phyloP scores from a whole-genome alignment of 2,888 invertebrate species.

The Tenthredo amoena region DNA sequence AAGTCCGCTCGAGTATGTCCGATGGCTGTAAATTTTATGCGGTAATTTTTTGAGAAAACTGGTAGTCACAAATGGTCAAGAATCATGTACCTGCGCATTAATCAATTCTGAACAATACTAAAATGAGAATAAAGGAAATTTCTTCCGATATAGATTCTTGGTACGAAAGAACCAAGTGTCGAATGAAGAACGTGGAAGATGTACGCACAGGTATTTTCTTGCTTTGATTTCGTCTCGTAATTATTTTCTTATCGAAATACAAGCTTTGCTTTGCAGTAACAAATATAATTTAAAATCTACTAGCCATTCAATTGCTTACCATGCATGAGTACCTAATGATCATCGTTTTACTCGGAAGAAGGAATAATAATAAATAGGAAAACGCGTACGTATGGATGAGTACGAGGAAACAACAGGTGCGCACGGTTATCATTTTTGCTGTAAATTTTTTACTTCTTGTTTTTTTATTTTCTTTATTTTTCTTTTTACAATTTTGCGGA shows the following conservation, averaged over 20 bases:
- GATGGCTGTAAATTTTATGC: neutral
- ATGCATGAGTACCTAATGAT: neutral
- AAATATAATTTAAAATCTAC: slow-evolving; percentile 4
- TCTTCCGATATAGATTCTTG: neutral
- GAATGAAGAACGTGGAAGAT: neutral
- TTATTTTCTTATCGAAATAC: slow-evolving; percentile 5
- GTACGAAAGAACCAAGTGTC: no score
- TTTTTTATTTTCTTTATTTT: neutral
- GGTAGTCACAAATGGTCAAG: neutral
- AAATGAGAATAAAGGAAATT: neutral
- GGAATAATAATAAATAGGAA: neutral
- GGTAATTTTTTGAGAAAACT: neutral
- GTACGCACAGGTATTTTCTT: neutral
- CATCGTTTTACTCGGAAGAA: neutral
- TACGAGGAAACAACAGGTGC: neutral
- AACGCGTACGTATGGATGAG: neutral
- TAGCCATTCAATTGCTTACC: neutral
- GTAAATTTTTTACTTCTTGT: neutral
- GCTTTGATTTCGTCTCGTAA: neutral
- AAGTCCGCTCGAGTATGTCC: neutral
- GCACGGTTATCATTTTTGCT: neutral
- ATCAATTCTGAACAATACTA: neutral
- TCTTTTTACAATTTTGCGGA: neutral
- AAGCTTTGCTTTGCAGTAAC: neutral
- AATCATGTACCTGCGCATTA: neutral